These are phyloP conservation scores for Procavia capensis DNA, from an alignment of 2,113 vertebrate species.

Conservation along the genomic window DNA sequence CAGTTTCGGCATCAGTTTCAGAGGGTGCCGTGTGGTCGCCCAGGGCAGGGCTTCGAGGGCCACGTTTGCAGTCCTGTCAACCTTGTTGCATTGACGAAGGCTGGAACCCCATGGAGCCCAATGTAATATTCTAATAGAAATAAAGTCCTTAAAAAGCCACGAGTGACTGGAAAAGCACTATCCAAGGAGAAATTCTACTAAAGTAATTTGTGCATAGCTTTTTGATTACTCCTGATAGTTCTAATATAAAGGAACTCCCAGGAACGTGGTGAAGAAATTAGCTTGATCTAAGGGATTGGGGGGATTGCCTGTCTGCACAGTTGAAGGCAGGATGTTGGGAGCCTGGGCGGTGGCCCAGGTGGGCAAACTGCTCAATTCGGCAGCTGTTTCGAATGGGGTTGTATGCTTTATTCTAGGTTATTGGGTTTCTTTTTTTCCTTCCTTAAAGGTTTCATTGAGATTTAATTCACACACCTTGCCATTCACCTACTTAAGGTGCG, in stretches of 20 bases:
- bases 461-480: not conserved
- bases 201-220: not conserved
- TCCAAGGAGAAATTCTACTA: not conserved
- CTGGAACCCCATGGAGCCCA: not conserved
- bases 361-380: rapidly evolving
- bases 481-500: not conserved
- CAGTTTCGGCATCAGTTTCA: not conserved
- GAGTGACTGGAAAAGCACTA: not conserved
- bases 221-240: not conserved
- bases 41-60: rapidly evolving
- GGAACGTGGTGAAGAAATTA: not conserved
- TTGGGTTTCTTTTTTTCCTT: too few relatives aligned
- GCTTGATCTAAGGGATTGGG: not conserved
- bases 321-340: not conserved
- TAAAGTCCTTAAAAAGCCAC: not conserved
- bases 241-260: not conserved
- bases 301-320: rapidly evolving
- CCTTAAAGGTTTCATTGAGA: not conserved
- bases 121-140: not conserved
- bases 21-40: not conserved
- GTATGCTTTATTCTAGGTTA: not conserved
- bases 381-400: not conserved
- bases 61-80: rapidly evolving
- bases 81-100: rapidly evolving
- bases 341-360: rapidly evolving